phyloP scores from a whole-genome alignment of 1,140 invertebrate genomes.

The Macrobrachium nipponense region DNA sequence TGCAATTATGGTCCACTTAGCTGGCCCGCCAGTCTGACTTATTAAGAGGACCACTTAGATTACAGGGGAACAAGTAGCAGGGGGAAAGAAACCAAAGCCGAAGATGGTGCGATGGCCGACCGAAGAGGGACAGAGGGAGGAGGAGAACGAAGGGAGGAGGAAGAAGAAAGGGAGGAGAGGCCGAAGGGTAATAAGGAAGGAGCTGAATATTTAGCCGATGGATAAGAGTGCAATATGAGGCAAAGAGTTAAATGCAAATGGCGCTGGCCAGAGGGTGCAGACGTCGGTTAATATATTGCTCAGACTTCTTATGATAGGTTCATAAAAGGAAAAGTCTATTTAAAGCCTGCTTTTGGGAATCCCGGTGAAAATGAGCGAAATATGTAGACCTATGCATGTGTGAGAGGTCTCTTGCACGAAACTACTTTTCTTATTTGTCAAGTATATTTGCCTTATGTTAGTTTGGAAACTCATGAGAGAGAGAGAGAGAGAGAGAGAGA shows the following conservation, averaged over 20 bases:
- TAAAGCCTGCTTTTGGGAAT: no score
- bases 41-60: neutral
- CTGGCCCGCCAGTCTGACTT: neutral
- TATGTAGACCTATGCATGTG: no score
- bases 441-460: no score
- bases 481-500: constrained; percentile 18
- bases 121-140: neutral
- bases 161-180: neutral
- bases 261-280: no score
- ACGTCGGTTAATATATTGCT: no score
- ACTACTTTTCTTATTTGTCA: no score
- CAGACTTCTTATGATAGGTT: no score
- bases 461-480: neutral
- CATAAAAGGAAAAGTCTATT: no score
- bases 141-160: neutral
- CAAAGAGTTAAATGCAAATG: no score
- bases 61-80: neutral
- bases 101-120: neutral
- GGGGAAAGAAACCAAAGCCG: neutral
- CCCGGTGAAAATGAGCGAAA: no score
- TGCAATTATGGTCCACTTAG: constrained; percentile 15
- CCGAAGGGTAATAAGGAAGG: neutral
- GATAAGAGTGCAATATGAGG: neutral
- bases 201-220: neutral
- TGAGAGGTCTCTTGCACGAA: no score